Base-by-base conservation (phyloP, 2,113 vertebrate genomes). In the Globicephala melas region DNA sequence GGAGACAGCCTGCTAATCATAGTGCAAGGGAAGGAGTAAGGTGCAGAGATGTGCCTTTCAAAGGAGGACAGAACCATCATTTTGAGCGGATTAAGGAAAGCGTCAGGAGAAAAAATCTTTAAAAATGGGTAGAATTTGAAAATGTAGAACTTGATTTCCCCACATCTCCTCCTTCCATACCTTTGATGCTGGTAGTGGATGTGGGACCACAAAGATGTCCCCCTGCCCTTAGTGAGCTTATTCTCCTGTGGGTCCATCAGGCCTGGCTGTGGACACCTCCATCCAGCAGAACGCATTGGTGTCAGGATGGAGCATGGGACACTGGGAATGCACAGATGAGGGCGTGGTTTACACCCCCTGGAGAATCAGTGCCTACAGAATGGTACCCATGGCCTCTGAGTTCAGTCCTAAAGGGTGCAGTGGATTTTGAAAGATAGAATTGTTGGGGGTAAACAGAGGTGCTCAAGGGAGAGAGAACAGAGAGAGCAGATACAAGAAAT, bases 321-420 rank as follows among this genome's bases (percentile, higher is more conserved):
- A 7, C 8, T 2, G 15, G 23, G 12, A 28, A 8, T 0, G 1
- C 8, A 18, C 1, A 33, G 70, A 38, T 1, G 0, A 36, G 50
- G 4, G 6, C 10, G 4, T 5, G 5, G 4, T 31, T 70, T 18
- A 1, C 18, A 17, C 31, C 44, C 5, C 31, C 14, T 68, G 14
- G 62, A 55, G 55, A 3, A 33, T 73, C 6, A 4, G 74, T 20
- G 31, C 53, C 25, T 53, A 2, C 2, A 7, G 53, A 53, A 11
- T 21, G 62, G n/a, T 50, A 50, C 3, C 23, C 23, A 0, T 60
- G 10, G 33, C 10, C 0, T 47, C 53, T 20, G 60, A 44, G n/a
- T 15, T 62, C 31, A 20, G 21, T 53, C 77, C 33, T 68, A 8
- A 36, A 21, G 28, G 17, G 87, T 5, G 41, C 47, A 14, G 1